Conservation (phyloP, 1,140 invertebrate species). For the honey bee (Apis mellifera) region Amel_HAv3.1 CM009942.2:5984001-5984500, state of each 20-base stretch:
- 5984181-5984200: background rate
- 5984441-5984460: background rate
- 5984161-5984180: background rate
- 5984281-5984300: background rate
- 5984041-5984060: background rate
- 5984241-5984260: background rate
- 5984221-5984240: too few relatives aligned
- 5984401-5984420: background rate
- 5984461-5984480: too few relatives aligned
- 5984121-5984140: background rate
- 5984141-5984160: too few relatives aligned
- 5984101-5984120: background rate
- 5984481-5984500: too few relatives aligned
- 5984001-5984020: background rate
- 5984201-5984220: background rate
- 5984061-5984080: too few relatives aligned
- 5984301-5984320: background rate
- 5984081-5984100: background rate
- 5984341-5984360: background rate
- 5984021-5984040: background rate
- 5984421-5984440: background rate
- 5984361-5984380: background rate
- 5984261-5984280: background rate
- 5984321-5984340: background rate
- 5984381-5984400: background rate